phyloP scores from a whole-genome alignment of 37 sponge, comb jelly and placozoan species.

The Chondrosia reniformis region DNA sequence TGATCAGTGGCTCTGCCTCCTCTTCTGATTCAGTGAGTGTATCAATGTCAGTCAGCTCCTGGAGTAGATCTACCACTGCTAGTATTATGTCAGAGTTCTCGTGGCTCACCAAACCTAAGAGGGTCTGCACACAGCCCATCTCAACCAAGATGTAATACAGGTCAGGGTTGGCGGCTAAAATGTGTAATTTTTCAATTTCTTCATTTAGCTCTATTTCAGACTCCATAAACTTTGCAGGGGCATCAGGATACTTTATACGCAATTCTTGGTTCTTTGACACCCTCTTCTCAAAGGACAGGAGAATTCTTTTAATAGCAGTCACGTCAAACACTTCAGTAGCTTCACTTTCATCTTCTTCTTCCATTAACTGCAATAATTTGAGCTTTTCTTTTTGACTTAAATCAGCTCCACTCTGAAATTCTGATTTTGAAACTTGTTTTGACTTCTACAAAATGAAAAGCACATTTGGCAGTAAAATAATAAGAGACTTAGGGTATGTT shows the following conservation, averaged over 20 bases:
- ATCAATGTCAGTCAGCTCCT: constrained; percentile 93
- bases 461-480: too few species aligned
- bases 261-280: constrained; percentile 89
- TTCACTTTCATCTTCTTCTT: constrained; percentile 50
- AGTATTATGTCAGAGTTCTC: constrained; percentile 91
- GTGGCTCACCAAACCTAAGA: constrained; percentile 80
- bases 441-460: too few species aligned
- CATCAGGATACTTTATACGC: constrained; percentile 90
- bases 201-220: constrained; percentile 93
- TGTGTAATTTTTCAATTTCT: constrained; percentile 86
- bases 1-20: constrained; percentile 74
- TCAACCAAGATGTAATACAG: constrained; percentile 76
- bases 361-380: constrained; percentile 65
- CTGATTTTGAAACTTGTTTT: neutral
- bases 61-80: constrained; percentile 85
- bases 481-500: too few species aligned
- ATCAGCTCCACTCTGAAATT: neutral
- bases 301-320: constrained; percentile 74
- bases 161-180: constrained; percentile 87
- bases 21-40: constrained; percentile 72
- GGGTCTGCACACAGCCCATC: constrained; percentile 51
- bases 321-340: constrained; percentile 66
- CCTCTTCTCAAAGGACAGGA: constrained; percentile 90
- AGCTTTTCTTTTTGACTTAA: constrained; percentile 76
- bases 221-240: constrained; percentile 95